Conservation (phyloP, 1,140 invertebrate genomes). For the Formica exsecta region DNA sequence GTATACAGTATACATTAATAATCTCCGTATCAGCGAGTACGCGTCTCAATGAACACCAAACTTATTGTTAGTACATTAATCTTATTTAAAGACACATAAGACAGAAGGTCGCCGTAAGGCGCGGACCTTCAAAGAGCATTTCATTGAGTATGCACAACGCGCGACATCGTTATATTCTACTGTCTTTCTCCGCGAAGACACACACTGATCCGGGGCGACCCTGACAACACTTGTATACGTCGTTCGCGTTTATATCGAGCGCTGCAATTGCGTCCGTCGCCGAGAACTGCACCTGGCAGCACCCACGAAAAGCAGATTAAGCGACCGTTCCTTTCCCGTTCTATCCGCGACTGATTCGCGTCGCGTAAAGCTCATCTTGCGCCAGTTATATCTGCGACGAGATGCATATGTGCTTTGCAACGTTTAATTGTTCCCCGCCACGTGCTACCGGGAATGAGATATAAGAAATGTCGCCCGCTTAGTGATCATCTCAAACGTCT, state of each 20-base stretch:
- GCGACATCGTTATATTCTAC: background rate
- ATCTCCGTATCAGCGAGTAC: background rate
- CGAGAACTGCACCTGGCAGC: conserved; percentile 55
- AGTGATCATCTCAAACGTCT: conserved; percentile 11
- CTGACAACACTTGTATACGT: conserved; percentile 41
- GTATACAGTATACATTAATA: background rate
- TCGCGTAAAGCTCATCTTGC: conserved; percentile 11
- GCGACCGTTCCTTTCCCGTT: conserved; percentile 13
- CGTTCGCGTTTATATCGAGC: conserved; percentile 69
- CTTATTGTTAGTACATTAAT: background rate
- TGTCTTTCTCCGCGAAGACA: conserved; percentile 27
- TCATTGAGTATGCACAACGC: conserved; percentile 37
- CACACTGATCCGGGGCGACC: conserved; percentile 40
- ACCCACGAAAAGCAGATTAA: conserved; percentile 59
- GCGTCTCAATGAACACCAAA: background rate
- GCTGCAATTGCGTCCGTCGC: conserved; percentile 36
- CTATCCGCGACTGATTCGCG: conserved; percentile 29
- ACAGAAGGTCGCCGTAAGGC: background rate
- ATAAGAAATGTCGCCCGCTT: conserved; percentile 51
- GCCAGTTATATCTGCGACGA: conserved; percentile 43
- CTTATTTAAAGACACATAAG: background rate
- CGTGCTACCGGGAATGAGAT: conserved; percentile 22
- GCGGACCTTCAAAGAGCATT: background rate
- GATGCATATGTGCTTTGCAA: background rate
- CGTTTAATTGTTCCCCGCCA: conserved; percentile 29